phyloP scores from a whole-genome alignment of 2,113 vertebrate species.

The Burhinus bistriatus region DNA sequence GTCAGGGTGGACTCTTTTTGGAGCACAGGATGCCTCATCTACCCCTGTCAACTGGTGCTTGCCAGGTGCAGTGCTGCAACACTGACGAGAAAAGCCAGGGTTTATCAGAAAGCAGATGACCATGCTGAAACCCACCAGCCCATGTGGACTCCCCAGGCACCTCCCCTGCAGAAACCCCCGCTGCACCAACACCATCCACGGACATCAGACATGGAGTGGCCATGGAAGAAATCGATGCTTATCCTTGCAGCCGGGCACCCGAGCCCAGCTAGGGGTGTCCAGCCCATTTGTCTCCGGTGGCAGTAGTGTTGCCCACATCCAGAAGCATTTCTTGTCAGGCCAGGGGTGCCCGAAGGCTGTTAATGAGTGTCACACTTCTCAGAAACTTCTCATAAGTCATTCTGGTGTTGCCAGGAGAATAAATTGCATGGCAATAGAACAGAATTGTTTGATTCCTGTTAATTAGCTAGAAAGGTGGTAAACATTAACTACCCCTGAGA shows the following conservation, averaged over 20 bases:
- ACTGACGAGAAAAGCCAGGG: not conserved
- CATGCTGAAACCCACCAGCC: not conserved
- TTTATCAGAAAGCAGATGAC: not conserved
- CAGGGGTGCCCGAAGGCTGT: not conserved
- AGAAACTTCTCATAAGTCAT: not conserved
- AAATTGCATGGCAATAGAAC: not conserved
- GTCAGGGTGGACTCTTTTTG: not conserved
- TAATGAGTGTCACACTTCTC: not conserved
- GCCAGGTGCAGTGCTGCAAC: not conserved
- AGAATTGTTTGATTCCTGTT: not conserved
- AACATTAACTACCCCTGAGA: conserved; percentile 6
- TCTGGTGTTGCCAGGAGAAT: not conserved
- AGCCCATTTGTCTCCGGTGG: not conserved
- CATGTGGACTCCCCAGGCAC: accelerated
- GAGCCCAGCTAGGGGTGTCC: not conserved
- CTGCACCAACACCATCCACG: not conserved
- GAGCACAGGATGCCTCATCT: not conserved
- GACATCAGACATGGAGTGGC: not conserved
- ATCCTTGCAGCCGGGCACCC: not conserved
- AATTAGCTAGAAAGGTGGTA: not conserved
- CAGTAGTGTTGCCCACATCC: not conserved
- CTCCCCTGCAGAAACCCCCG: not conserved
- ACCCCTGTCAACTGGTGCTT: not conserved
- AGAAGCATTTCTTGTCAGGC: not conserved
- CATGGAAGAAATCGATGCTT: not conserved